Conservation (phyloP, 2,113 vertebrate genomes). For the Lophotis ruficrista region DNA sequence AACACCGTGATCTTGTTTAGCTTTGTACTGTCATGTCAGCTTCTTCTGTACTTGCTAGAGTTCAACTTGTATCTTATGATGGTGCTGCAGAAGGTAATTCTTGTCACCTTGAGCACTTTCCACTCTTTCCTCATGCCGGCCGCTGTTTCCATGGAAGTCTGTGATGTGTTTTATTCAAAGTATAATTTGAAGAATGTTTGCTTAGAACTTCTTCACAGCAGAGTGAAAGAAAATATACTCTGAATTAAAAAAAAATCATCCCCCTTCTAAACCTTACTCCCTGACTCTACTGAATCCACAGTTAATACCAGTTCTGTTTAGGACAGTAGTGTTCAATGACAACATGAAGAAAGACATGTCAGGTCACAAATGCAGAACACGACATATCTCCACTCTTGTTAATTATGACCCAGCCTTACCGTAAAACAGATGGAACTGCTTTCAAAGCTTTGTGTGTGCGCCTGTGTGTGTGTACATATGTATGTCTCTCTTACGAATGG, state of each 20-base stretch:
- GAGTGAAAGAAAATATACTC: background rate
- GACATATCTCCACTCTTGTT: constrained; percentile 68
- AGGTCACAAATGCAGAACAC: constrained; percentile 64
- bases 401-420: constrained; percentile 71
- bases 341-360: constrained; percentile 25
- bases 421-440: constrained; percentile 71
- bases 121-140: background rate
- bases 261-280: background rate
- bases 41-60: background rate
- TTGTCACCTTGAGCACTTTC: constrained; percentile 27
- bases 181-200: constrained; percentile 33
- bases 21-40: background rate
- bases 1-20: background rate
- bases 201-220: constrained; percentile 21
- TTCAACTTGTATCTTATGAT: background rate
- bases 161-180: constrained; percentile 40
- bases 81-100: background rate
- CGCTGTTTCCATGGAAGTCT: constrained; percentile 54
- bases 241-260: background rate
- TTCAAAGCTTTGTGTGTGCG: constrained; percentile 32
- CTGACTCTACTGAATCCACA: background rate
- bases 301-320: background rate
- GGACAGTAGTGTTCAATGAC: constrained; percentile 42
- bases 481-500: constrained; percentile 58
- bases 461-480: constrained; percentile 3